Conservation (phyloP, 2,888 invertebrate genomes). For the Meiosimyza decipiens region DNA sequence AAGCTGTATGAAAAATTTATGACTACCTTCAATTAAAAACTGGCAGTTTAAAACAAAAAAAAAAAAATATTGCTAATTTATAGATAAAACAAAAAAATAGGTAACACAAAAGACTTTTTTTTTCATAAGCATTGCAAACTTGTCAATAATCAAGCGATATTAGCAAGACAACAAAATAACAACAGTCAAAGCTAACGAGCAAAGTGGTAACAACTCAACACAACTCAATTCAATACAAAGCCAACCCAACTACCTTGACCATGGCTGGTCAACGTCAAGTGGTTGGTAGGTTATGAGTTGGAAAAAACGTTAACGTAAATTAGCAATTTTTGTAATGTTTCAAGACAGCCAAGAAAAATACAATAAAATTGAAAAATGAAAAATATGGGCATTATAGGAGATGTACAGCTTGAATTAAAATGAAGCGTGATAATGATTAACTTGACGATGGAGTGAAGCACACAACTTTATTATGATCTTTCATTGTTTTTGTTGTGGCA, state of each 20-base stretch:
- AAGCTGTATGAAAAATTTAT: too few relatives aligned
- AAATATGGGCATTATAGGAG: background rate
- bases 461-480: background rate
- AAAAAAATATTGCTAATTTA: too few relatives aligned
- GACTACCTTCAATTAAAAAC: too few relatives aligned
- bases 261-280: constrained; percentile 12
- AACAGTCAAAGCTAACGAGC: background rate
- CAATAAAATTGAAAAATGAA: background rate
- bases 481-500: background rate
- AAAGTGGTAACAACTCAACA: background rate
- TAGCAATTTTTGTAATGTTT: constrained; percentile 12
- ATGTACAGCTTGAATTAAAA: background rate
- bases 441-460: background rate
- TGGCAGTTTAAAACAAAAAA: too few relatives aligned
- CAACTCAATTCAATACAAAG: background rate
- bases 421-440: constrained; percentile 16
- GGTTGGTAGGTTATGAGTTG: background rate
- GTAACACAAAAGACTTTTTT: too few relatives aligned
- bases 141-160: too few relatives aligned
- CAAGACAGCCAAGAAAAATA: constrained; percentile 12
- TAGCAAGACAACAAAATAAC: background rate
- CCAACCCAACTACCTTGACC: constrained; percentile 18
- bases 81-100: too few relatives aligned
- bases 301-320: background rate
- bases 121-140: too few relatives aligned